Evolutionary conservation across 2,113 vertebrate species (phyloP).

Genomic region (Pseudonaja textilis): DNA sequence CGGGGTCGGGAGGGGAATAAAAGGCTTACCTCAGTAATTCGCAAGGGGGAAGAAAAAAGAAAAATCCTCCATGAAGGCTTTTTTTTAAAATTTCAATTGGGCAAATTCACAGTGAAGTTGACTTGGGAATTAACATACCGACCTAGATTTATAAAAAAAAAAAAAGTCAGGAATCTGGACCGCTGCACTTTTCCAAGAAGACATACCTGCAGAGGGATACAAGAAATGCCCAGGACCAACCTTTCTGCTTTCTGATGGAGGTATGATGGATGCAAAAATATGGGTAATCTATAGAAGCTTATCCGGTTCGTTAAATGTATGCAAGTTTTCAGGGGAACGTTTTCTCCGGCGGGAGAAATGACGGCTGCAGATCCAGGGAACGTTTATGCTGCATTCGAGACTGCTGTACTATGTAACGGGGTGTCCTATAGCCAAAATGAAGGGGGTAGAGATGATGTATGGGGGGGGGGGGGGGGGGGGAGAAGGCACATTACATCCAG

Average conservation of each 20-base stretch:
- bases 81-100: background rate
- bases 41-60: slow-evolving; percentile 14
- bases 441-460: slow-evolving; percentile 21
- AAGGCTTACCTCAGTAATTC: slow-evolving; percentile 68
- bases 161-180: background rate
- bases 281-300: background rate
- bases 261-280: background rate
- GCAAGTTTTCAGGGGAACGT: background rate
- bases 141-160: background rate
- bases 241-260: background rate
- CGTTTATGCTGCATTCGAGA: background rate
- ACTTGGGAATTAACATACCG: background rate
- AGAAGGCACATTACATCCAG: slow-evolving; percentile 45
- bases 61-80: slow-evolving; percentile 18
- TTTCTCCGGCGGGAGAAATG: slow-evolving; percentile 40
- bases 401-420: slow-evolving; percentile 40
- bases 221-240: background rate
- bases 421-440: slow-evolving; percentile 50
- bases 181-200: background rate
- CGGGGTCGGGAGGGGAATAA: background rate
- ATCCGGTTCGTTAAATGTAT: background rate
- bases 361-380: slow-evolving; percentile 37
- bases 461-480: background rate
- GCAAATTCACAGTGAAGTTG: background rate
- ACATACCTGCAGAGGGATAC: background rate